These are phyloP conservation scores for Pampus argenteus DNA, from an alignment of 2,797 vertebrate genomes.

Conservation along the genomic window DNA sequence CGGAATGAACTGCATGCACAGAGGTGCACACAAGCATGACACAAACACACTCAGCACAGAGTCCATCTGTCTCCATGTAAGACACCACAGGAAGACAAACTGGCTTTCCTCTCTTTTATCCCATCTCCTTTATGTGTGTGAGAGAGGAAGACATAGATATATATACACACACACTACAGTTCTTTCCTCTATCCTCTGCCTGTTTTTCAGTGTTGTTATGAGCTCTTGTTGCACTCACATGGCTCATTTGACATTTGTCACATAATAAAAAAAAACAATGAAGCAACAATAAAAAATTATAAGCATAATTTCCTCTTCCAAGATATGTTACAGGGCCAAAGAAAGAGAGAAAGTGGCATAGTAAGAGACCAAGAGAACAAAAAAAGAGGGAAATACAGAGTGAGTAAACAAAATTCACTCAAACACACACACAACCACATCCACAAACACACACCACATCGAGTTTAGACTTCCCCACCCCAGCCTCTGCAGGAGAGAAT, in stretches of 20 bases:
- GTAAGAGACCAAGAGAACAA: not conserved
- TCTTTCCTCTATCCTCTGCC: not conserved
- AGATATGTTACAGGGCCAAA: not conserved
- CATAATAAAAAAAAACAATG: too few species aligned
- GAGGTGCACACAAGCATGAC: conserved; percentile 42
- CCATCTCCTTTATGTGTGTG: conserved; percentile 5
- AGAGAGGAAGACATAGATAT: not conserved
- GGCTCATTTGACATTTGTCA: too few species aligned
- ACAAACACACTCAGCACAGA: conserved; percentile 33
- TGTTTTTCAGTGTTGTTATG: not conserved
- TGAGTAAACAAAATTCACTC: conserved; percentile 45
- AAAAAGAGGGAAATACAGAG: not conserved
- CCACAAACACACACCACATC: conserved; percentile 31
- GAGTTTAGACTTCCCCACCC: conserved; percentile 55
- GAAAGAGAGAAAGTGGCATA: not conserved
- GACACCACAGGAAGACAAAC: conserved; percentile 46
- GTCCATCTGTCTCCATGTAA: conserved; percentile 49
- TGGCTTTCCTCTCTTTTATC: conserved; percentile 45
- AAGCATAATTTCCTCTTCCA: not conserved
- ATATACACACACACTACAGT: not conserved
- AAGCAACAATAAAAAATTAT: not conserved
- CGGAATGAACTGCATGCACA: conserved; percentile 17
- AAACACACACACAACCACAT: conserved; percentile 13
- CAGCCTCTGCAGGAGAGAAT: conserved; percentile 62
- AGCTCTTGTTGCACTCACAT: not conserved